Evolutionary conservation across 2,888 invertebrate genomes (phyloP), one percentile per base, ranked within the genome.

Genomic region (Dryocosmus kuriphilus): DNA sequence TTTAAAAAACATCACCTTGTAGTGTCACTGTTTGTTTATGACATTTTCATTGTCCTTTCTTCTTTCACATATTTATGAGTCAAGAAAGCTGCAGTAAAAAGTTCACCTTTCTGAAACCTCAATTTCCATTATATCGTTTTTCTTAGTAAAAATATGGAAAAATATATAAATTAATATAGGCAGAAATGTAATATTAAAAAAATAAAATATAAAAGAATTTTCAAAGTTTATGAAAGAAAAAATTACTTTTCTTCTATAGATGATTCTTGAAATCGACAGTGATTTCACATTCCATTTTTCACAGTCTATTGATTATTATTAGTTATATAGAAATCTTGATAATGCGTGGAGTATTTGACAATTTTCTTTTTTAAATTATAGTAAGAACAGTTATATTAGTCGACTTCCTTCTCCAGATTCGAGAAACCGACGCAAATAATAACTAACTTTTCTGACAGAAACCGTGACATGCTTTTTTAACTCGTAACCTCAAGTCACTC

Each of bases 71-170:
- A 30, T 46, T 27, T 30, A 71, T 11, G n/a, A n/a, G 30, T 51
- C 19, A 46, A 71, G 71, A 71, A 71, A 71, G 71, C 27, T 51
- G 41, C 19, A n/a, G n/a, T n/a, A n/a, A n/a, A 71, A 71, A 27
- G 46, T 24, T 57, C 11, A 24, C 24, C 24, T 57, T 24, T 8
- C 8, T 51, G 38, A 71, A 27, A n/a, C 19, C 9, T 51, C 27
- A 27, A 27, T 30, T 41, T 63, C 8, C n/a, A 35, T n/a, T 65
- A 1, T 22, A 8, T 35, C 24, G 63, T 14, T 38, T 65, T 38
- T 38, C 24, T 22, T 24, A 9, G 3, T 1, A 0, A 22, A 55
- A 55, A 22, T 55, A 2, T 22, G 11, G 2, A 38, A 35, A n/a
- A n/a, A n/a, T n/a, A n/a, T n/a, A n/a, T n/a, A n/a, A n/a, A n/a